Evolutionary conservation across 2,797 vertebrate species (phyloP), one percentile per base, ranked within the genome.

Genomic region (Fundulus diaphanus): DNA sequence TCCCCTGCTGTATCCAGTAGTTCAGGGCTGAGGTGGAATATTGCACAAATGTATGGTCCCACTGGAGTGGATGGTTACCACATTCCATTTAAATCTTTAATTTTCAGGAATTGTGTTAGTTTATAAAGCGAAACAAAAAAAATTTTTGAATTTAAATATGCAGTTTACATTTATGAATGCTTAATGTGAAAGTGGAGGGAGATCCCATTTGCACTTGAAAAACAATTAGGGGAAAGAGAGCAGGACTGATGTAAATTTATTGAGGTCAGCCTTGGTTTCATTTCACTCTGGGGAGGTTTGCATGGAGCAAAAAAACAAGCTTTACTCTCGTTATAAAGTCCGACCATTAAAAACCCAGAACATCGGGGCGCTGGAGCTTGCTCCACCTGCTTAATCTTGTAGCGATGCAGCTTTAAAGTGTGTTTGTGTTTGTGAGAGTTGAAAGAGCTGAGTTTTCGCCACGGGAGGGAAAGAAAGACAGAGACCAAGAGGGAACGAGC

Each of bases 221-320:
- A 87, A 87, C 57, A 86, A 86, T 80, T 78, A 75, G 65, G 40
- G 61, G 77, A 87, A 87, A 81, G 67, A 77, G 57, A 85, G 79
- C 70, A 68, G 67, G 75, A 81, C 71, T 86, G 82, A 74, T 80
- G 73, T 46, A 76, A 68, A 84, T 84, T 35, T 79, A 87, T 81
- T 75, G 68, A 81, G 84, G 88, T 88, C 85, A 86, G 78, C 5
- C n/a, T 80, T 65, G 52, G 78, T 74, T 81, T 75, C 52, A 54
- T 81, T 73, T 57, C 13, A 72, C 76, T 79, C 74, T 61, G 13
- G 63, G 84, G 87, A 80, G 18, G 72, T 72, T 42, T 72, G 2
- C 8, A 49, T 3, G 44, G 15, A 46, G 35, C n/a, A 69, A 63
- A n/a, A n/a, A 72, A 68, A 59, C 5, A 37, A 31, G 7, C 63